Evolutionary conservation across 2,113 vertebrate species (phyloP).

Genomic region (Siniperca knerii): DNA sequence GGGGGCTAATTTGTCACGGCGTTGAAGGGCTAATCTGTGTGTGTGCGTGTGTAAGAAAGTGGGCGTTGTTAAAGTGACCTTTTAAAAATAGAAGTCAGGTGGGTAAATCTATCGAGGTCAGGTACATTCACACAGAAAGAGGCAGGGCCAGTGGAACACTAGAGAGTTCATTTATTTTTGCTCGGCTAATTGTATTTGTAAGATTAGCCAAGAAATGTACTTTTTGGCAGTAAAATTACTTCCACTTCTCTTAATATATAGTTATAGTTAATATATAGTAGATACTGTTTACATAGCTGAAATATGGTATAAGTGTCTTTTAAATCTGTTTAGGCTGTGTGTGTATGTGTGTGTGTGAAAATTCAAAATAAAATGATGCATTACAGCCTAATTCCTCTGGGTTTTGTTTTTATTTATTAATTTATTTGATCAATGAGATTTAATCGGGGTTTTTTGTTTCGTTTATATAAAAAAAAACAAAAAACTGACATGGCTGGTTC

Average conservation of each 20-base stretch:
- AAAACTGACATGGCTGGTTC: background rate
- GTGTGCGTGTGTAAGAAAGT: background rate
- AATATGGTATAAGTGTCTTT: background rate
- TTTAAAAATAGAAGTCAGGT: slow-evolving; percentile 21
- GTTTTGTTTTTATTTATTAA: too few species aligned
- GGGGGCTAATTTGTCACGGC: background rate
- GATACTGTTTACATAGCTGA: background rate
- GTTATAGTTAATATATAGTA: too few species aligned
- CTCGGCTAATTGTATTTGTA: background rate
- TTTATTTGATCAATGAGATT: background rate
- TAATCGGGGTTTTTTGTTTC: background rate
- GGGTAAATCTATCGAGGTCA: slow-evolving; percentile 22
- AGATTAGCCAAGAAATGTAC: background rate
- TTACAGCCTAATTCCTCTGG: background rate
- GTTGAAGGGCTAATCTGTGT: background rate
- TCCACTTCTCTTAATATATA: background rate
- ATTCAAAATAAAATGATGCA: background rate
- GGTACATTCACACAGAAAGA: background rate
- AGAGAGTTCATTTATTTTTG: background rate
- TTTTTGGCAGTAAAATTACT: too few species aligned
- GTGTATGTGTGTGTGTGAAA: background rate
- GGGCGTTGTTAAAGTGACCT: background rate
- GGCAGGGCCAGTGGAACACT: background rate
- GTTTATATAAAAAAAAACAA: background rate
- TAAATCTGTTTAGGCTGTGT: background rate